Evolutionary conservation across 2,113 vertebrate genomes (phyloP).

Genomic region (Bolborhynchus lineola): DNA sequence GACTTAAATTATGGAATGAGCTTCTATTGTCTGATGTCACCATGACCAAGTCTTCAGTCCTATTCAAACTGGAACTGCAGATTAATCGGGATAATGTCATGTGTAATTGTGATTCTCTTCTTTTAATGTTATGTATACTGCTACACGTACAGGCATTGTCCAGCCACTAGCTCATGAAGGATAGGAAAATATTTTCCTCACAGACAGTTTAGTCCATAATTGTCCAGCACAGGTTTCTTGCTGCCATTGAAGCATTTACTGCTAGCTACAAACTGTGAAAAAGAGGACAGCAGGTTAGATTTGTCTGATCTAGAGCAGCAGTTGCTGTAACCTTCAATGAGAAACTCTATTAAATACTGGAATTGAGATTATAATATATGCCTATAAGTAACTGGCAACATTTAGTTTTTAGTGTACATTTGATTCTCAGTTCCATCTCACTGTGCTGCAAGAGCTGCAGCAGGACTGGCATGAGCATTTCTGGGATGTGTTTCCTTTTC

Average conservation of each 20-base stretch:
- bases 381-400: neutral
- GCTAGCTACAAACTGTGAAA: neutral
- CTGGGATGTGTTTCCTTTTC: neutral
- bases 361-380: neutral
- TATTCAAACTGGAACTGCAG: neutral
- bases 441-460: neutral
- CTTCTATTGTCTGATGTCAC: neutral
- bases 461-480: neutral
- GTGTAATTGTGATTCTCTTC: neutral
- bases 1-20: neutral
- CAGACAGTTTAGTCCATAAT: neutral
- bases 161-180: neutral
- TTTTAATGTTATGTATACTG: neutral
- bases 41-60: neutral
- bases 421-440: neutral
- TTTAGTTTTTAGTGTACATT: neutral
- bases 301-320: neutral
- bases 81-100: neutral
- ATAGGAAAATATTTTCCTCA: neutral
- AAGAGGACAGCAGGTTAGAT: neutral
- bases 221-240: neutral
- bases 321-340: neutral
- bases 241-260: neutral
- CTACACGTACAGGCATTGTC: neutral
- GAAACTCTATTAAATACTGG: neutral